Evolutionary conservation across 2,888 invertebrate genomes (phyloP).

Genomic region (Sinotaia quadrata): DNA sequence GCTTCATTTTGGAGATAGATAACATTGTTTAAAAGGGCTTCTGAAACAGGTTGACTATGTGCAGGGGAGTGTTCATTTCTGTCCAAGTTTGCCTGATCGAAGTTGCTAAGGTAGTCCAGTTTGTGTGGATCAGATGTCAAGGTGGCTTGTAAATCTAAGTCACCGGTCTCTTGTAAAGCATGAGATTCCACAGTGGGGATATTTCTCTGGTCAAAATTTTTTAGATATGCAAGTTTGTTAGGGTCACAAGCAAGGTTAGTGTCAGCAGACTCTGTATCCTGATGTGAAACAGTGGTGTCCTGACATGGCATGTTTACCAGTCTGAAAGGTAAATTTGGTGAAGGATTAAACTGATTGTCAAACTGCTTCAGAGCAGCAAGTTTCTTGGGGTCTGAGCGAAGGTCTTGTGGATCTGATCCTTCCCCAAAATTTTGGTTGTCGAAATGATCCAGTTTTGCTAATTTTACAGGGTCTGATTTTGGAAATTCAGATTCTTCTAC

Average conservation of each 20-base stretch:
- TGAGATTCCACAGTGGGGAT: not conserved
- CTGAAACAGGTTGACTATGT: no score
- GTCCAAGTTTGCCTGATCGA: no score
- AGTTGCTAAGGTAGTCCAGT: constrained; percentile 3
- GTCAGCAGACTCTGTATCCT: not conserved
- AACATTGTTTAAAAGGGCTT: no score
- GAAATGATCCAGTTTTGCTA: constrained; percentile 24
- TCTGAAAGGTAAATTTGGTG: not conserved
- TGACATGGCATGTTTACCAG: not conserved
- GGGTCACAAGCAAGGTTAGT: constrained; percentile 9
- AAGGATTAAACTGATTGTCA: constrained; percentile 27
- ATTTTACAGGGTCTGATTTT: constrained; percentile 23
- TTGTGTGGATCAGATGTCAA: constrained; percentile 20
- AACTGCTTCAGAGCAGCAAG: constrained; percentile 41
- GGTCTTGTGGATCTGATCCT: constrained; percentile 15
- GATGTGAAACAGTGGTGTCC: not conserved
- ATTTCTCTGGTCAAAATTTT: constrained; percentile 10
- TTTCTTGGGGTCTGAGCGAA: constrained; percentile 47
- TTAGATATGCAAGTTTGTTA: constrained; percentile 16
- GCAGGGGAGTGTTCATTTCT: no score
- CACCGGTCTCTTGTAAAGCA: not conserved
- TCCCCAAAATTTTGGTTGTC: constrained; percentile 11
- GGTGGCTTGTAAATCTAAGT: not conserved
- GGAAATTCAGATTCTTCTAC: not conserved
- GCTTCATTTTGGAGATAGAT: no score